Conservation (phyloP, 2,888 invertebrate genomes). For the Lamellibrachia columna region DNA sequence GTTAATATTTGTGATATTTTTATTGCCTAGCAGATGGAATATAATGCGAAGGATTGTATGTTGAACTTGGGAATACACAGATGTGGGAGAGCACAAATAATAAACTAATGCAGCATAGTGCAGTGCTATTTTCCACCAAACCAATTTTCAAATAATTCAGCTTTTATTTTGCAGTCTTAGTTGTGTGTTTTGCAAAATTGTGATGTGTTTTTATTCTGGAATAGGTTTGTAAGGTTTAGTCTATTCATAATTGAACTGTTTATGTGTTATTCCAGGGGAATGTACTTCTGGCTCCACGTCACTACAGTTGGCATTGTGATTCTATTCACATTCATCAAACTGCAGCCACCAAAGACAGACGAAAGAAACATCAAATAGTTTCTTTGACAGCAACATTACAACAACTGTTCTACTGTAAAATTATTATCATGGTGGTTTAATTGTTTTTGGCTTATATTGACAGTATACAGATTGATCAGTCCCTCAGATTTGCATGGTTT, state of each 20-base stretch:
- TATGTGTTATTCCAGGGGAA: background rate
- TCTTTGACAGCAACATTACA: background rate
- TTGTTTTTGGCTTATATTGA: background rate
- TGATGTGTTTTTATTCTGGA: background rate
- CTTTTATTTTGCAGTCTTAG: no score
- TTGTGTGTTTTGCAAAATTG: background rate
- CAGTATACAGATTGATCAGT: background rate
- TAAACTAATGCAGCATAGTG: no score
- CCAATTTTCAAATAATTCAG: no score
- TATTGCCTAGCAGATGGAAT: no score
- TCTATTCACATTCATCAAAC: conserved; percentile 1
- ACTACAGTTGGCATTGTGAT: background rate
- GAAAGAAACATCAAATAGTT: background rate
- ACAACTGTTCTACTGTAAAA: background rate
- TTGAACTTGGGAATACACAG: no score
- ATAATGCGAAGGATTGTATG: no score
- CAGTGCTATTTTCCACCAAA: no score
- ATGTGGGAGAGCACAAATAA: no score
- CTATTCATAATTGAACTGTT: background rate
- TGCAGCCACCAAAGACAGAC: background rate
- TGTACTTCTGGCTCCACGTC: conserved; percentile 6
- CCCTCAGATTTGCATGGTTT: background rate
- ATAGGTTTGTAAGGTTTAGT: background rate
- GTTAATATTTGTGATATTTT: no score
- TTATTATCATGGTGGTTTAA: background rate